These are phyloP conservation scores for Rostratula benghalensis DNA, from an alignment of 2,113 vertebrate genomes.

Conservation along the genomic window DNA sequence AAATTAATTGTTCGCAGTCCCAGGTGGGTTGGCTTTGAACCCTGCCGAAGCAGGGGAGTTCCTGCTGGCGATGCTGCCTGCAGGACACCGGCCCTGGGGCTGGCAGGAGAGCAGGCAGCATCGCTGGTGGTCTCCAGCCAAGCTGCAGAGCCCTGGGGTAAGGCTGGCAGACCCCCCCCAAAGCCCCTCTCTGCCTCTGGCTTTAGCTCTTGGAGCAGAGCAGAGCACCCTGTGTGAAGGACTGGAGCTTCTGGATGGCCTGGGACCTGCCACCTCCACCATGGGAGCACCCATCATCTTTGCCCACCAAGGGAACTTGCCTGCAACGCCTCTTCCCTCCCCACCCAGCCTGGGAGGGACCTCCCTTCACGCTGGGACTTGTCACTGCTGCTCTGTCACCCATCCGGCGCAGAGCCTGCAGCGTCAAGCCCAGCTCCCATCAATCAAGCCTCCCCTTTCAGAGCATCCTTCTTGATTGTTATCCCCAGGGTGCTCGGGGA, in stretches of 20 bases:
- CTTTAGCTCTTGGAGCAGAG: fast-evolving
- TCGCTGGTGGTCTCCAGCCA: background rate
- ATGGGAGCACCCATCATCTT: fast-evolving
- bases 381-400: fast-evolving
- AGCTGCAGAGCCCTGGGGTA: background rate
- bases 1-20: conserved; percentile 71
- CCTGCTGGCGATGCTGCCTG: fast-evolving
- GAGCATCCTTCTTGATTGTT: background rate
- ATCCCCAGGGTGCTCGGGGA: background rate
- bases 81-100: too few species aligned
- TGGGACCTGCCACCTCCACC: background rate
- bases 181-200: fast-evolving
- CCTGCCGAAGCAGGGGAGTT: background rate
- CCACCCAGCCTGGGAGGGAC: background rate
- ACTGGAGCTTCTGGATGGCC: background rate
- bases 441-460: background rate
- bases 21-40: conserved; percentile 65
- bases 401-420: background rate
- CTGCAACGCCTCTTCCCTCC: background rate
- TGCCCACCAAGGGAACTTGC: fast-evolving
- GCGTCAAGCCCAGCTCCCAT: background rate
- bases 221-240: background rate
- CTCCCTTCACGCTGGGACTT: background rate
- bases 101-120: background rate
- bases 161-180: background rate